Base-by-base conservation (phyloP, 23 tunicate genomes). In the Halocynthia aurantium region DNA sequence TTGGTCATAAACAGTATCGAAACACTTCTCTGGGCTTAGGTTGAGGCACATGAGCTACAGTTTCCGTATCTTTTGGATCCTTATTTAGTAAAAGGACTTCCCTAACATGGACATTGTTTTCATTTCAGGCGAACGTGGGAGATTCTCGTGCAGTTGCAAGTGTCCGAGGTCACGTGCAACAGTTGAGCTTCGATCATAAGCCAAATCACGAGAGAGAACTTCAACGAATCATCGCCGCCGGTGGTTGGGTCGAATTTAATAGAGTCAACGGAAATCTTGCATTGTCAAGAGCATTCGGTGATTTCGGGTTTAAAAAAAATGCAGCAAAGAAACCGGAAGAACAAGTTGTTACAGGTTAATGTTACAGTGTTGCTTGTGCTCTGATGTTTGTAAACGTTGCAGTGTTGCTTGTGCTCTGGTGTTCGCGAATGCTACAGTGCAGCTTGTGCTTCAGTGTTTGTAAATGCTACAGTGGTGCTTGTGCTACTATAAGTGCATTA, bases 71-170 rank as follows among this genome's bases (percentile, higher is more conserved):
- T 0, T 31, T 31, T 31, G 44, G 44, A 31, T 31, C 1, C 44
- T 31, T 31, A 31, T 31, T 31, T 31, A 31, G 44, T 31, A 31
- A 31, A 31, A 31, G 44, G 4, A 31, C 44, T 31, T 31, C 44
- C 44, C 44, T 31, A 58, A 13, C 63, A 58, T 15, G n/a, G n/a
- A n/a, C n/a, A n/a, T n/a, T n/a, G 1, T 61, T 15, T 61, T 55
- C 7, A 49, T 62, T 56, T 19, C 73, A 85, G 95, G 99, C 91
- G 21, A 94, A 94, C 52, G 83, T 84, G 13, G 99, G 99, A 6
- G 99, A 96, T 82, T 96, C 99, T 10, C 71, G 99, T 62, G 96
- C 99, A 13, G 89, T 96, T 9, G 93, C 97, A 52, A 90, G 95
- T 79, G 87, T 88, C 0, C 84, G 95, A 18, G 99, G 99, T 17